phyloP scores from a whole-genome alignment of 2,888 invertebrate species.

The Hofmannophila pseudospretella region DNA sequence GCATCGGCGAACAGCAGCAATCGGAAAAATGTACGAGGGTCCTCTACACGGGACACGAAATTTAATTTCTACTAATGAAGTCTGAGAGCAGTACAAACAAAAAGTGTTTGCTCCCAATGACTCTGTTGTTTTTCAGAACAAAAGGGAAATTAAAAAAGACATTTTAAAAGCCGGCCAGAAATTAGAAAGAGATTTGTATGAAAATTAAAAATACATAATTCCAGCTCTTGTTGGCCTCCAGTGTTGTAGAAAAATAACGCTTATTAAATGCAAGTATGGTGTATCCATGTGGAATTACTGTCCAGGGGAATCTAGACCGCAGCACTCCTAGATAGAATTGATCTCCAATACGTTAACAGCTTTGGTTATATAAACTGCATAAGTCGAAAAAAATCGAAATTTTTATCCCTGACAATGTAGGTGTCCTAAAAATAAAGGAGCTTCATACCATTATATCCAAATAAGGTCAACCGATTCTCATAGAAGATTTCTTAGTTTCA shows the following conservation, averaged over 20 bases:
- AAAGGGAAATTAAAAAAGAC: constrained; percentile 37
- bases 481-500: too few relatives aligned
- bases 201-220: constrained; percentile 23
- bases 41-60: constrained; percentile 18
- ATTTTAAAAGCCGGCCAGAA: constrained; percentile 24
- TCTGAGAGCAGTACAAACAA: constrained; percentile 27
- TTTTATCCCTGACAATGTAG: too few relatives aligned
- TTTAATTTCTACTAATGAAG: constrained; percentile 47
- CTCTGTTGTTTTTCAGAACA: constrained; percentile 27
- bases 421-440: too few relatives aligned
- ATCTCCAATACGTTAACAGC: too few relatives aligned
- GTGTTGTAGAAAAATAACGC: background rate
- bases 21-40: background rate
- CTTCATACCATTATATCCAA: too few relatives aligned
- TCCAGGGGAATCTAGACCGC: too few relatives aligned
- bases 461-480: too few relatives aligned
- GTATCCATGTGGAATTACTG: too few relatives aligned
- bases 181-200: constrained; percentile 16
- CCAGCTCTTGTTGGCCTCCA: constrained; percentile 18
- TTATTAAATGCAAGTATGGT: too few relatives aligned
- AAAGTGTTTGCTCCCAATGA: constrained; percentile 33
- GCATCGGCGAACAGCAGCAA: background rate
- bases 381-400: too few relatives aligned
- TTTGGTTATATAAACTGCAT: too few relatives aligned
- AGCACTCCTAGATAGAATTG: too few relatives aligned